Base-by-base conservation (phyloP, 2,797 vertebrate genomes). In the Chiropotes sagulatus region DNA sequence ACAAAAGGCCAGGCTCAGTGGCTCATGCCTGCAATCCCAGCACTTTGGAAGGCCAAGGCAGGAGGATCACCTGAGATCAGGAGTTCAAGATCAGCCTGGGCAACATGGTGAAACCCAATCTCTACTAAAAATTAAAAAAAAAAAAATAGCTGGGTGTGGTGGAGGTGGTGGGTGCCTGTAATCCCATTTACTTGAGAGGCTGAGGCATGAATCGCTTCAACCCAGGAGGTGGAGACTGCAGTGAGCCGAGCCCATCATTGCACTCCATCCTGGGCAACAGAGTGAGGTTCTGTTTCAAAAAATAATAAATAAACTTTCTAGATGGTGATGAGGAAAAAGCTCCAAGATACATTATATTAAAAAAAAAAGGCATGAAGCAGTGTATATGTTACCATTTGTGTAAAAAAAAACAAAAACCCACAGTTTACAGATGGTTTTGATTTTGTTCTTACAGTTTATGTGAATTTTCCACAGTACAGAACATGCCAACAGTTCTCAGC, bases 401-500 rank as follows among this genome's bases (percentile, higher is more conserved):
- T 83, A 13, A 28, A 70, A 70, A 50, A 36, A 70, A 72, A 24
- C 5, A 46, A 58, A 28, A 7, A 3, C n/a, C 41, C 26, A 20
- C 50, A 26, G 52, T 81, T 75, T 70, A 48, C 13, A 24, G 39
- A 50, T 94, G 48, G 48, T 78, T 93, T 88, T 48, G 36, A 70
- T 72, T 72, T 92, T 84, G 39, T 67, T 83, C 70, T 50, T 83
- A 26, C 26, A 14, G n/a, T 72, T 75, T 48, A 67, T 86, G 82
- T 76, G 78, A 72, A 67, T 95, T 93, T 72, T 90, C 67, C 50
- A 78, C 10, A 73, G 88, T 24, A 15, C 10, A 58, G n/a, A 92
- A 58, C 64, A 28, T n/a, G 78, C 48, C 75, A 13, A 5, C 3
- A 3, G 50, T 46, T 92, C 52, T 64, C 39, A 61, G 30, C 44